phyloP scores from a whole-genome alignment of 2,113 vertebrate genomes.

The Machaerirhynchus nigripectus region DNA sequence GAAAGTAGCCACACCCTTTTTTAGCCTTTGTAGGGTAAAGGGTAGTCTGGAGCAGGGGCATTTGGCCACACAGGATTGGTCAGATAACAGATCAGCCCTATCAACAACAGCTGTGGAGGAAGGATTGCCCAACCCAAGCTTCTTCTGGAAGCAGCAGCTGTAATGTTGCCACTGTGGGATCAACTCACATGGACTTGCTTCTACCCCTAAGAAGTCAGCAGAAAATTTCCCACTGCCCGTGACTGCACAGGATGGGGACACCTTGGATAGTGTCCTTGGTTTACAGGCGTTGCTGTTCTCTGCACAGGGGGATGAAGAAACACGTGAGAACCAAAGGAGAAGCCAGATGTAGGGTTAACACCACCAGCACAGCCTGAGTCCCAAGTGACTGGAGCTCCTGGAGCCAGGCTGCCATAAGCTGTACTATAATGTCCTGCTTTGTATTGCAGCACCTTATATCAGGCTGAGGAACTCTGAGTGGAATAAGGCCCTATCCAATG shows the following conservation, averaged over 20 bases:
- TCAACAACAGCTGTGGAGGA: accelerated
- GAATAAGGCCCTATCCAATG: background rate
- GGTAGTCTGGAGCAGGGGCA: background rate
- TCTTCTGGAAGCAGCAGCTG: background rate
- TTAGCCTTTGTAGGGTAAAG: background rate
- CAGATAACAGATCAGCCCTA: background rate
- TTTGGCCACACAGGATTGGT: background rate
- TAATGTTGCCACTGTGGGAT: background rate
- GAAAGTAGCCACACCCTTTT: accelerated
- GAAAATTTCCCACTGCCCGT: background rate
- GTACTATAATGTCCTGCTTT: background rate
- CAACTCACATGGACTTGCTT: background rate
- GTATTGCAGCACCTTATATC: background rate
- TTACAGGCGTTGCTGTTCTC: background rate
- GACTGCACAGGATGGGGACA: background rate
- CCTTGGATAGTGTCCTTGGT: background rate
- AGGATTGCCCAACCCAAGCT: accelerated
- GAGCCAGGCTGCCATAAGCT: background rate
- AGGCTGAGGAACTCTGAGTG: background rate
- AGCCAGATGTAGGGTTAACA: background rate
- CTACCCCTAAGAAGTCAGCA: background rate
- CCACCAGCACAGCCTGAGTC: background rate
- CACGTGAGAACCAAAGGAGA: background rate
- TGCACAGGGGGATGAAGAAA: background rate
- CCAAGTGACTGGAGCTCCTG: background rate